Percentiles rank a stretch among this genome's conserved stretches.
phyloP scores from a whole-genome alignment of 2,888 invertebrate genomes.

The Amphipoea oculea region DNA sequence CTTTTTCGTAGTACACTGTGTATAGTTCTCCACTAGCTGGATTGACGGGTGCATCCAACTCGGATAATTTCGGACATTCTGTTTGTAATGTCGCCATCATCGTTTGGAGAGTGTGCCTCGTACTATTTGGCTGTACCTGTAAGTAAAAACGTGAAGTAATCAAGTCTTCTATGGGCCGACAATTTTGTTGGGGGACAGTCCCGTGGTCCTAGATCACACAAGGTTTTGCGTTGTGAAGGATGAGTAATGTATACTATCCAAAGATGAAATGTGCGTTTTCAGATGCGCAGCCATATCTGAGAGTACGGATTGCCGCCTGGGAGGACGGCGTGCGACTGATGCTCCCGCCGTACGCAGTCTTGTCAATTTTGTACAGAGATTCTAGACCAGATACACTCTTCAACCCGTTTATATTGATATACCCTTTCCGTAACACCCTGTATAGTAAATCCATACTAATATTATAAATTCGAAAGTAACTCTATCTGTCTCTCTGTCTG shows the following conservation, averaged over 20 bases:
- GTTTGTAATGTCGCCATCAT: conserved; percentile 93
- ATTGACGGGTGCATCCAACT: conserved; percentile 81
- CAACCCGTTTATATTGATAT: too few species aligned
- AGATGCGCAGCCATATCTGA: neutral
- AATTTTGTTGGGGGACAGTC: neutral
- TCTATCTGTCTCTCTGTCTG: too few species aligned
- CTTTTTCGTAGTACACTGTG: conserved; percentile 92
- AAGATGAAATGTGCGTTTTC: neutral
- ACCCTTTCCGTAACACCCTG: too few species aligned
- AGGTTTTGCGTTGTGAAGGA: neutral
- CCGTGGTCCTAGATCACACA: neutral
- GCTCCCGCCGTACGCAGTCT: neutral
- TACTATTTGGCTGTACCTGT: conserved; percentile 85
- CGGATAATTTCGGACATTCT: conserved; percentile 89
- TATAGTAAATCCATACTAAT: too few species aligned
- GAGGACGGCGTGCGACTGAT: neutral
- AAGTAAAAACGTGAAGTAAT: neutral
- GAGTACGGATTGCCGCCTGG: neutral
- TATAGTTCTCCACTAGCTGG: conserved; percentile 92
- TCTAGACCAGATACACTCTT: too few species aligned
- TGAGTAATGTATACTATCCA: too few species aligned
- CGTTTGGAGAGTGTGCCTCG: conserved; percentile 85
- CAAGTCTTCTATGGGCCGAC: neutral
- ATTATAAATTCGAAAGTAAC: too few species aligned
- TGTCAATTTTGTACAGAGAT: too few species aligned